Evolutionary conservation across 2,113 vertebrate species (phyloP).

Genomic region (Caracal caracal): DNA sequence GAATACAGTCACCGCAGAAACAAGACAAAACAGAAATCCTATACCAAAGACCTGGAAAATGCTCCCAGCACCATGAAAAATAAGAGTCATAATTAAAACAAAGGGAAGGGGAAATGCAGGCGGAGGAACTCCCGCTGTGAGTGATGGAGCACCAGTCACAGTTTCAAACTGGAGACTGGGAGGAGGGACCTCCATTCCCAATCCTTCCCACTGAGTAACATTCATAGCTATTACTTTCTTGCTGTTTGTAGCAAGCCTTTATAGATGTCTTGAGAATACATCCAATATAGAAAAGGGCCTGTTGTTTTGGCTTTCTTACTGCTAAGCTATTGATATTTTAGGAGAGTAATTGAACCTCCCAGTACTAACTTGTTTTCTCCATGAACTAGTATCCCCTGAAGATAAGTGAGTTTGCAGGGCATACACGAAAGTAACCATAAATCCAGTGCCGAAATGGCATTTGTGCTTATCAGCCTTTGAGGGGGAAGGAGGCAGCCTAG

Average conservation of each 20-base stretch:
- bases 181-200: conserved; percentile 67
- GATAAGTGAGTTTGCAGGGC: conserved; percentile 79
- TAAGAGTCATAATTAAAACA: conserved; percentile 54
- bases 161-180: conserved; percentile 68
- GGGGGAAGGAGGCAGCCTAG: conserved; percentile 59
- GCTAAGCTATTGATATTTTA: conserved; percentile 89
- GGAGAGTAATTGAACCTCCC: conserved; percentile 86
- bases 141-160: conserved; percentile 70
- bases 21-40: conserved; percentile 15
- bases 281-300: conserved; percentile 90
- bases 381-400: conserved; percentile 83
- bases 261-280: conserved; percentile 90
- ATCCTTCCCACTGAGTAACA: conserved; percentile 84
- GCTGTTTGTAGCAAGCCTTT: conserved; percentile 85
- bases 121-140: conserved; percentile 53
- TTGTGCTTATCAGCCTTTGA: conserved; percentile 79
- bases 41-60: conserved; percentile 7
- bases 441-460: conserved; percentile 79
- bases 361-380: conserved; percentile 83
- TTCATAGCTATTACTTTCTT: conserved; percentile 88
- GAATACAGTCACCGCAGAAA: background rate
- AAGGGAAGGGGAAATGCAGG: conserved; percentile 77
- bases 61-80: background rate
- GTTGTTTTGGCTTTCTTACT: conserved; percentile 87
- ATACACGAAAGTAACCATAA: conserved; percentile 81